Conservation (phyloP, 2,888 invertebrate species). For the Pilophorus perplexus region DNA sequence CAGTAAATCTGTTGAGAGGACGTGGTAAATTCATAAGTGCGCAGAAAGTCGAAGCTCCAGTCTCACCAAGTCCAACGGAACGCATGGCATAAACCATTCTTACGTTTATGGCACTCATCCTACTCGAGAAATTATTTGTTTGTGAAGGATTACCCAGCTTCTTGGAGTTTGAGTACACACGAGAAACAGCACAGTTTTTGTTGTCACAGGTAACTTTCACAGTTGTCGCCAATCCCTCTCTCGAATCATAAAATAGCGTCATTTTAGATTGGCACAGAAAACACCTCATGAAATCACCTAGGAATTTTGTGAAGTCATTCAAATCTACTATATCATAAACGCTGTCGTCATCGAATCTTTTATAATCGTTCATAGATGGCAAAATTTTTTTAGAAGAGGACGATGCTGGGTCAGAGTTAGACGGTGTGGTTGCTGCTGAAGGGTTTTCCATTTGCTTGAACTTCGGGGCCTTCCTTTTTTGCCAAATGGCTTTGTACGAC, state of each 20-base stretch:
- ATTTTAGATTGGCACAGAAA: not conserved
- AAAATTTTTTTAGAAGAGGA: no score
- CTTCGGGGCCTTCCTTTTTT: no score
- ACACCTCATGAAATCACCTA: not conserved
- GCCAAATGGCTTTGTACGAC: no score
- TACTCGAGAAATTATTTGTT: not conserved
- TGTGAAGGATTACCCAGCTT: no score
- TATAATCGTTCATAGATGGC: no score
- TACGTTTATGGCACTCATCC: conserved; percentile 11
- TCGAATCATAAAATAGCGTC: not conserved
- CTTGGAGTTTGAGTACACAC: not conserved
- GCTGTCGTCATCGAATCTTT: not conserved
- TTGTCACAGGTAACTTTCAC: no score
- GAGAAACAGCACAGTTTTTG: not conserved
- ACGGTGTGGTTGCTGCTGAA: no score
- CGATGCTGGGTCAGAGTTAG: no score
- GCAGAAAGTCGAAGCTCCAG: conserved; percentile 25
- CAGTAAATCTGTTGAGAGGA: conserved; percentile 7
- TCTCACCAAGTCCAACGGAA: conserved; percentile 23
- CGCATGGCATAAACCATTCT: conserved; percentile 35
- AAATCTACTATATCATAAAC: not conserved
- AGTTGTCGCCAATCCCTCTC: conserved; percentile 8
- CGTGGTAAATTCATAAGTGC: conserved; percentile 37
- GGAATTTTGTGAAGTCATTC: not conserved
- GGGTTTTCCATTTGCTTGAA: no score